phyloP scores from a whole-genome alignment of 2,113 vertebrate species.

The Zootoca vivipara region DNA sequence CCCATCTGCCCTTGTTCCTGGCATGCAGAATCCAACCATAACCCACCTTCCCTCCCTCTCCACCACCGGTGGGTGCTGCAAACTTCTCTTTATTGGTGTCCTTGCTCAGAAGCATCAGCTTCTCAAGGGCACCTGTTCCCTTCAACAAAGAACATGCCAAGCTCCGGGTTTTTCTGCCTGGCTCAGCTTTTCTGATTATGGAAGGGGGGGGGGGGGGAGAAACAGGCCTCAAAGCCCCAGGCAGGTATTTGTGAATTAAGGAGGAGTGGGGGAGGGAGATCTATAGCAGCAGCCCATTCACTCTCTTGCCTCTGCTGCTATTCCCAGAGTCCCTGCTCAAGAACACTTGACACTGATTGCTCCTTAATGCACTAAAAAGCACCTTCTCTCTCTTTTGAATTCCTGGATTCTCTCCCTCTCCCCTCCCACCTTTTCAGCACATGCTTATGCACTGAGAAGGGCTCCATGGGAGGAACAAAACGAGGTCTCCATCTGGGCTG shows the following conservation, averaged over 20 bases:
- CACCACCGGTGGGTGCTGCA: not conserved
- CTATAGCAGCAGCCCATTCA: not conserved
- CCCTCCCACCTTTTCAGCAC: not conserved
- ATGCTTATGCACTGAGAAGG: too few relatives aligned
- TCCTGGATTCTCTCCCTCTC: not conserved
- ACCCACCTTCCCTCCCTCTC: not conserved
- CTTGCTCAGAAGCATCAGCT: not conserved
- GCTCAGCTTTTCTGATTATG: not conserved
- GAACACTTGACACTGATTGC: not conserved
- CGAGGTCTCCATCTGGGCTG: too few relatives aligned
- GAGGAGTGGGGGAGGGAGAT: not conserved
- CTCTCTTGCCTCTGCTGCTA: not conserved
- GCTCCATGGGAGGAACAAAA: not conserved
- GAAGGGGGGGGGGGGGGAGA: too few relatives aligned
- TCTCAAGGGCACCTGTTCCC: not conserved
- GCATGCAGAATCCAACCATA: not conserved
- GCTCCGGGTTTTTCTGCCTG: not conserved
- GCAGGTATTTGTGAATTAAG: constrained; percentile 2
- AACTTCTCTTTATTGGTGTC: not conserved
- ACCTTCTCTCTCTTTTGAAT: not conserved
- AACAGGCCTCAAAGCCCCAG: not conserved
- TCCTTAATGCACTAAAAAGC: not conserved
- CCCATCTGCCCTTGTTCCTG: not conserved
- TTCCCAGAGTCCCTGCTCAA: not conserved
- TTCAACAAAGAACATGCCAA: not conserved